Percentiles rank a stretch among this genome's conserved stretches.
These are phyloP conservation scores for Hipposideros armiger DNA, from an alignment of 2,113 vertebrate genomes.

Conservation along the genomic window DNA sequence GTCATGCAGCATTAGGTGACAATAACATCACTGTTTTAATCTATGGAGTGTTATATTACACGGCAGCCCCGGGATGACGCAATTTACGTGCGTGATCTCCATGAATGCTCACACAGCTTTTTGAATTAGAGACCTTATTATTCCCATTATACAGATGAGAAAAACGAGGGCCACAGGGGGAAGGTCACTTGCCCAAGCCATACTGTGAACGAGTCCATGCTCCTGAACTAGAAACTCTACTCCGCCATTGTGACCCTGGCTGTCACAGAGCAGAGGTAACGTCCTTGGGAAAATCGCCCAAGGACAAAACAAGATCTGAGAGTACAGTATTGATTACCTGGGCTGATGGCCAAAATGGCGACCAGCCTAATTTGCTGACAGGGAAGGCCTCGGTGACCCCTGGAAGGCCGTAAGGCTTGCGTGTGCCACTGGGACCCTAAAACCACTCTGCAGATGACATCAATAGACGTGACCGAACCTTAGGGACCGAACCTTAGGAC, in stretches of 20 bases:
- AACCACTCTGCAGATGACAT: neutral
- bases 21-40: no score
- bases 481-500: neutral
- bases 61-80: neutral
- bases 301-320: neutral
- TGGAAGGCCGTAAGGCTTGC: neutral
- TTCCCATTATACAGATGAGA: neutral
- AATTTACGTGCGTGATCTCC: neutral
- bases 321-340: neutral
- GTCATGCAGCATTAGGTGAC: neutral
- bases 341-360: neutral
- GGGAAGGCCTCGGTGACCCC: neutral
- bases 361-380: neutral
- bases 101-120: neutral
- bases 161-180: neutral
- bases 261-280: neutral
- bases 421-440: neutral
- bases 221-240: neutral
- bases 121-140: neutral
- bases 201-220: neutral
- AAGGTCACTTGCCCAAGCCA: neutral
- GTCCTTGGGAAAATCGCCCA: neutral
- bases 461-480: neutral
- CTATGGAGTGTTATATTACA: neutral
- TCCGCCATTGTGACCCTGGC: neutral